Conservation (phyloP, 2,888 invertebrate species). For the Cheilosia scutellata region DNA sequence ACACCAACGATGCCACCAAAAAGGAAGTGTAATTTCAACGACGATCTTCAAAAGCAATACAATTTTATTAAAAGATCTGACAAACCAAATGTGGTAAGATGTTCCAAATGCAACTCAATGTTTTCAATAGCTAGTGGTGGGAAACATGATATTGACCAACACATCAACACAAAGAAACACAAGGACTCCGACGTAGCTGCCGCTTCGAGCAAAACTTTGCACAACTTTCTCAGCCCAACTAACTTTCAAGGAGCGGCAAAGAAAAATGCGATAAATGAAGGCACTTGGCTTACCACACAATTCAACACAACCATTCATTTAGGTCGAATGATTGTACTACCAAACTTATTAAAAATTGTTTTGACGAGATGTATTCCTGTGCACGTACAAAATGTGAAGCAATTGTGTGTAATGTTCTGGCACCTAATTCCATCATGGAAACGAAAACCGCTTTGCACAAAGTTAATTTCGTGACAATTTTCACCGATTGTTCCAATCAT, state of each 20-base stretch:
- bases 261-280: conserved; percentile 23
- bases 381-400: conserved; percentile 51
- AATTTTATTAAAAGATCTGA: background rate
- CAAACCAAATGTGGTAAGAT: conserved; percentile 11
- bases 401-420: conserved; percentile 55
- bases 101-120: conserved; percentile 7
- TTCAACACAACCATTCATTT: conserved; percentile 24
- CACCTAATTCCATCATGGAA: conserved; percentile 50
- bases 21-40: conserved; percentile 22
- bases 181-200: conserved; percentile 21
- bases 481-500: conserved; percentile 68
- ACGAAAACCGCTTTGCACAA: conserved; percentile 49
- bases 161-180: conserved; percentile 37
- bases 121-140: conserved; percentile 14
- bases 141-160: conserved; percentile 9
- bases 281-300: conserved; percentile 22
- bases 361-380: conserved; percentile 35
- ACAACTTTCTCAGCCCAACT: conserved; percentile 18
- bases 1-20: conserved; percentile 11
- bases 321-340: conserved; percentile 25
- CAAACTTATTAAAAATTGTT: conserved; percentile 28
- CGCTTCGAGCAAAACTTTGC: conserved; percentile 8
- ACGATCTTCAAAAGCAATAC: conserved; percentile 30
- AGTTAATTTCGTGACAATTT: conserved; percentile 59
- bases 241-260: conserved; percentile 19